phyloP scores from a whole-genome alignment of 1,140 invertebrate genomes.

The Leptinotarsa undecemlineata region DNA sequence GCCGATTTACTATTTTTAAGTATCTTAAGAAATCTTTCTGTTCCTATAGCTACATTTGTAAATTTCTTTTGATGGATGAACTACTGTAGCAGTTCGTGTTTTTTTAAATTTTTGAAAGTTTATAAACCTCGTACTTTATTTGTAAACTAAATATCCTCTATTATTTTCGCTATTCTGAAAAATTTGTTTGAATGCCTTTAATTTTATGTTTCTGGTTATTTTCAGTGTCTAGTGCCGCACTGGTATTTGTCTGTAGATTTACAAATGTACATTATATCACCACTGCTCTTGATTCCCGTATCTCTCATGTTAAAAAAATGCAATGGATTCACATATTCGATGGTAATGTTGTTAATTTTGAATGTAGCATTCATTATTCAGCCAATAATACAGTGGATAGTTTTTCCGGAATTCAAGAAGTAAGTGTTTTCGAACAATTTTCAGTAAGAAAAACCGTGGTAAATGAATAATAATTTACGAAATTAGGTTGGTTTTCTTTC shows the following conservation, averaged over 20 bases:
- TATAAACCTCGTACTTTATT: too few species aligned
- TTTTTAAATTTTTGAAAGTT: too few species aligned
- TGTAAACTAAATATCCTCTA: too few species aligned
- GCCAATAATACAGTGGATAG: not conserved
- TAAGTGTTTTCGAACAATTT: not conserved
- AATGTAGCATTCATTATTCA: not conserved
- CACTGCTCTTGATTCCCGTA: conserved; percentile 43
- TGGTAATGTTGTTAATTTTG: not conserved
- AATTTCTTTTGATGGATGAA: too few species aligned
- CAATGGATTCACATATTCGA: not conserved
- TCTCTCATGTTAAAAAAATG: conserved; percentile 26
- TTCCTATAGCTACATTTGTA: too few species aligned
- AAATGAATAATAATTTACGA: not conserved
- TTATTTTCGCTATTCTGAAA: too few species aligned
- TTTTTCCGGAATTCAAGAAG: not conserved
- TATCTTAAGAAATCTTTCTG: too few species aligned
- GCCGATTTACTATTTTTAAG: too few species aligned
- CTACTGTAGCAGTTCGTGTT: too few species aligned
- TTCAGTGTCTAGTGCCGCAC: conserved; percentile 62
- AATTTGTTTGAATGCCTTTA: too few species aligned
- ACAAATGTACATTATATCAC: conserved; percentile 62
- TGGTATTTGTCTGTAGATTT: conserved; percentile 71
- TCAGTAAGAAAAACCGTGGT: too few species aligned
- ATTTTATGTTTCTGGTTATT: conserved; percentile 31
- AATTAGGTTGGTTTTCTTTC: not conserved